phyloP scores from a whole-genome alignment of 2,797 vertebrate species.

The Pseudotriccus pelzelni region DNA sequence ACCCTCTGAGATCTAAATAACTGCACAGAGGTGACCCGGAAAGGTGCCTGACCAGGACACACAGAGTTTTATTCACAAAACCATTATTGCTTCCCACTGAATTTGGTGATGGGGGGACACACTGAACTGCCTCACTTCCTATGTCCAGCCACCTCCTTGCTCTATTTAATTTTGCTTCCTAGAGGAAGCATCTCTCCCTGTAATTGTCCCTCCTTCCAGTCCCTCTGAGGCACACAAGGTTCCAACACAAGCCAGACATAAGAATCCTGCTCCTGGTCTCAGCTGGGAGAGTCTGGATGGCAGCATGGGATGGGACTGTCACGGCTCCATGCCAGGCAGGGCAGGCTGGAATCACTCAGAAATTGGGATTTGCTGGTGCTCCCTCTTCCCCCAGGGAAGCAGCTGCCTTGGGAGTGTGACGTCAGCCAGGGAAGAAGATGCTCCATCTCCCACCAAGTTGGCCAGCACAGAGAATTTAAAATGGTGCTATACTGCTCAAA shows the following conservation, averaged over 20 bases:
- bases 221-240: background rate
- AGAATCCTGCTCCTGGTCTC: background rate
- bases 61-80: background rate
- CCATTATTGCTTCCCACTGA: background rate
- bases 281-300: background rate
- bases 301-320: background rate
- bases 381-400: background rate
- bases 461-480: background rate
- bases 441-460: background rate
- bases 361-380: background rate
- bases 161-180: background rate
- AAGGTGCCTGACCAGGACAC: background rate
- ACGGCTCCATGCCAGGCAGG: background rate
- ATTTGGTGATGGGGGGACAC: background rate
- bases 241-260: background rate
- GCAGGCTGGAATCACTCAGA: background rate
- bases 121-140: background rate
- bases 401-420: accelerated
- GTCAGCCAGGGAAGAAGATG: background rate
- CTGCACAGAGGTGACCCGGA: background rate
- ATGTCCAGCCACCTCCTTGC: background rate
- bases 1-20: background rate
- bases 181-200: background rate
- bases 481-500: background rate
- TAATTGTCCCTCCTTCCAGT: background rate